phyloP scores from a whole-genome alignment of 2,888 invertebrate species.

The Apomyelois bistriatella region DNA sequence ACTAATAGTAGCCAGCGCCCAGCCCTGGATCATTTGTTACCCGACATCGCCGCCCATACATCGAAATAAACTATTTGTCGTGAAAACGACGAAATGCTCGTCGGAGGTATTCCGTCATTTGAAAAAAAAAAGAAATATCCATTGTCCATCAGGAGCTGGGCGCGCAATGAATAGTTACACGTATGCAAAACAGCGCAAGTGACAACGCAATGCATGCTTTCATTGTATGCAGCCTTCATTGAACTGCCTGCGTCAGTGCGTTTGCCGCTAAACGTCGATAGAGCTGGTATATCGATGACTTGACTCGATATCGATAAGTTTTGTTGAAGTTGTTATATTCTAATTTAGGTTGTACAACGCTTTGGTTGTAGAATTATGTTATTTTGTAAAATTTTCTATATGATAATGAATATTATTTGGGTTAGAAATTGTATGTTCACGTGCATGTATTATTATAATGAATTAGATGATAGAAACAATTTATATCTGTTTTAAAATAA shows the following conservation, averaged over 20 bases:
- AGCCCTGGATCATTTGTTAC: slow-evolving; percentile 7
- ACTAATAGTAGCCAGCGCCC: slow-evolving; percentile 7
- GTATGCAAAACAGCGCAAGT: slow-evolving; percentile 54
- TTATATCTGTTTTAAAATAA: too few species aligned
- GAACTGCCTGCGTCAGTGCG: slow-evolving; percentile 44
- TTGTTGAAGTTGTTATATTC: not conserved
- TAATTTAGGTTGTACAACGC: too few species aligned
- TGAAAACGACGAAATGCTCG: slow-evolving; percentile 13
- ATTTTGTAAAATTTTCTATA: too few species aligned
- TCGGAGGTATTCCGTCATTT: slow-evolving; percentile 22
- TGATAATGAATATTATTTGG: too few species aligned
- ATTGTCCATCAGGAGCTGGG: slow-evolving; percentile 56
- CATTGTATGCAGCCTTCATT: slow-evolving; percentile 61
- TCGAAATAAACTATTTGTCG: slow-evolving; percentile 8
- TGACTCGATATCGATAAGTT: slow-evolving; percentile 1
- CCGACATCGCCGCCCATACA: slow-evolving; percentile 1
- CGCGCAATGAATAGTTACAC: slow-evolving; percentile 49
- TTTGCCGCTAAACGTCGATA: slow-evolving; percentile 26
- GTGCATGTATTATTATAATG: too few species aligned
- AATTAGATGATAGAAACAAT: too few species aligned
- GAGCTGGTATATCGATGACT: slow-evolving; percentile 13
- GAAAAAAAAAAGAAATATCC: slow-evolving; percentile 34
- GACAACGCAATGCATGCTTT: slow-evolving; percentile 61
- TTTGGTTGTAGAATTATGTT: too few species aligned
- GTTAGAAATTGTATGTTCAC: too few species aligned